These are phyloP conservation scores for Homarus gammarus DNA, from an alignment of 2,888 invertebrate genomes.

Conservation along the genomic window DNA sequence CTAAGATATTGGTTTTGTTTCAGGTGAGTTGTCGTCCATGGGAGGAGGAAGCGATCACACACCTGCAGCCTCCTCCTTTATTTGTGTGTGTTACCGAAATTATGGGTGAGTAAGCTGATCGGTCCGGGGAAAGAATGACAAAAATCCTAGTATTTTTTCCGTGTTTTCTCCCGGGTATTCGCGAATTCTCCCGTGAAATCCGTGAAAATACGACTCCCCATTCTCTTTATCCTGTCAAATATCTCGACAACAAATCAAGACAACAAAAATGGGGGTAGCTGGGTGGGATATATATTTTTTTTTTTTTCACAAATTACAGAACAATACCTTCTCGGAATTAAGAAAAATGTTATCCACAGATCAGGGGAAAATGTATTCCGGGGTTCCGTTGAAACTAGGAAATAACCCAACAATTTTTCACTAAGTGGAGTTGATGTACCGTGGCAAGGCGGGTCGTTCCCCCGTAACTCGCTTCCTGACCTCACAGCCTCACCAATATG, in stretches of 20 bases:
- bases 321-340: neutral
- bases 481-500: too few species aligned
- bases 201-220: neutral
- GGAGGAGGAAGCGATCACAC: too few species aligned
- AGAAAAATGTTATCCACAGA: slow-evolving; percentile 1
- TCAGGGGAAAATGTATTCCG: neutral
- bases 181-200: neutral
- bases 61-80: too few species aligned
- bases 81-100: too few species aligned
- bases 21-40: too few species aligned
- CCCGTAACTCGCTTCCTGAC: too few species aligned
- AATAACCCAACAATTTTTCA: neutral
- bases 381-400: neutral
- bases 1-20: too few species aligned
- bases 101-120: neutral
- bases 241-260: neutral
- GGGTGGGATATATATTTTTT: too few species aligned
- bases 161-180: neutral
- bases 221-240: neutral
- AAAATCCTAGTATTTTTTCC: neutral
- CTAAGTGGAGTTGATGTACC: neutral
- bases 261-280: neutral
- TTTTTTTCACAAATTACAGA: neutral
- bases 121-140: neutral
- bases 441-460: neutral